Percentiles rank a stretch among this genome's conserved stretches.
phyloP scores from a whole-genome alignment of 2,113 vertebrate genomes.

The Cettia cetti region DNA sequence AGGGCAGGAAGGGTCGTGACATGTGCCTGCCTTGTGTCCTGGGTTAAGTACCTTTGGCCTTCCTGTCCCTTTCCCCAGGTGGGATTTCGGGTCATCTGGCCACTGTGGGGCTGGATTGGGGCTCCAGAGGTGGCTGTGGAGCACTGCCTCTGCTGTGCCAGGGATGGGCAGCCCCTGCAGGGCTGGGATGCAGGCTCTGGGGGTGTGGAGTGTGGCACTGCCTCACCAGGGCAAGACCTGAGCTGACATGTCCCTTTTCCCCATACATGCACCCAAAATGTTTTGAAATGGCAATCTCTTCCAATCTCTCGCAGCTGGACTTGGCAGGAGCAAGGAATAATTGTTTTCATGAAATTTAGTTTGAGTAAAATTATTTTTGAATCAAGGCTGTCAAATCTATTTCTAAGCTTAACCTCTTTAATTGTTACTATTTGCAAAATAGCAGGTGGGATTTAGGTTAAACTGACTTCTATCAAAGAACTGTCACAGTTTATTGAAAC shows the following conservation, averaged over 20 bases:
- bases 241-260: background rate
- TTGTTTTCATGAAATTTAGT: background rate
- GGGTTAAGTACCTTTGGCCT: background rate
- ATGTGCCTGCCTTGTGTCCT: rapidly evolving
- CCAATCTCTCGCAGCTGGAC: background rate
- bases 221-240: background rate
- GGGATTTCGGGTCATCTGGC: background rate
- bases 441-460: background rate
- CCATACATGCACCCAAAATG: rapidly evolving
- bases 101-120: rapidly evolving
- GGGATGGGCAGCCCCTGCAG: background rate
- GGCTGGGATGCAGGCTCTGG: background rate
- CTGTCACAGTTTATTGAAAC: background rate
- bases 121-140: background rate
- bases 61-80: background rate
- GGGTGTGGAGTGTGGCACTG: too few species aligned
- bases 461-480: background rate
- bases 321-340: background rate
- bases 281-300: rapidly evolving
- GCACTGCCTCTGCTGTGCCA: background rate
- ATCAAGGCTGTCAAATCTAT: background rate
- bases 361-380: background rate
- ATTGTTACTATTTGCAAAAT: background rate
- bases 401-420: background rate
- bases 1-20: too few species aligned